phyloP scores from a whole-genome alignment of 2,113 vertebrate genomes.

The Trachemys scripta region DNA sequence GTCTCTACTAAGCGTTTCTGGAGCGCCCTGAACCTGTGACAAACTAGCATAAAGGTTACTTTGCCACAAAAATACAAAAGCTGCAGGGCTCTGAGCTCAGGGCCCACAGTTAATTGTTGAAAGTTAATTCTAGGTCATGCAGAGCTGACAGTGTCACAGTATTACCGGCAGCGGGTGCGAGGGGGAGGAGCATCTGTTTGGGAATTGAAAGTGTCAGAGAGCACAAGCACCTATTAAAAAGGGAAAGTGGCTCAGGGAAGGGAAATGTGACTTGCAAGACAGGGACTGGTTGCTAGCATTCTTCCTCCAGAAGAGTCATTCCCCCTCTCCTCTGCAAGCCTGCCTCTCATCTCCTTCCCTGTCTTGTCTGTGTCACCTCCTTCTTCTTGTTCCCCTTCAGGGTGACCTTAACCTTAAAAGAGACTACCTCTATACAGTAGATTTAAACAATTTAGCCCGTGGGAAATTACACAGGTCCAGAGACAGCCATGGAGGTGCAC shows the following conservation, averaged over 20 bases:
- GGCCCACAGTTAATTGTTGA: conserved; percentile 70
- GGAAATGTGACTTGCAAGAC: conserved; percentile 55
- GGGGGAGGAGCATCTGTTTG: conserved; percentile 54
- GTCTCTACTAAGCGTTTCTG: conserved; percentile 68
- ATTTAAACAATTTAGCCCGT: conserved; percentile 58
- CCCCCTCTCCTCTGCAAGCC: neutral
- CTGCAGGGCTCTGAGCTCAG: conserved; percentile 56
- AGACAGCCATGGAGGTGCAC: conserved; percentile 1
- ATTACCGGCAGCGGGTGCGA: conserved; percentile 21
- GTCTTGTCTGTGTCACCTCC: conserved; percentile 3
- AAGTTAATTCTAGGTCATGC: conserved; percentile 80
- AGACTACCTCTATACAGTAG: neutral
- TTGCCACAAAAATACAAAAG: conserved; percentile 69
- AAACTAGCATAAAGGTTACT: conserved; percentile 81
- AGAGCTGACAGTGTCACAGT: conserved; percentile 58
- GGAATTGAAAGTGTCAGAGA: conserved; percentile 33
- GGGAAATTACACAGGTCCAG: conserved; percentile 58
- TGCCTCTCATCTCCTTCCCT: neutral
- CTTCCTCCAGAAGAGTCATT: neutral
- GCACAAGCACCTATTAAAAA: conserved; percentile 54
- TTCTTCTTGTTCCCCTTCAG: conserved; percentile 26
- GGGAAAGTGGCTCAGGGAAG: conserved; percentile 66
- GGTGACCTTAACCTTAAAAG: conserved; percentile 49
- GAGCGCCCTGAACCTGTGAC: conserved; percentile 80
- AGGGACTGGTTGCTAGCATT: conserved; percentile 37